Base-by-base conservation (phyloP, 2,888 invertebrate genomes). In the Coleophora flavipennella region DNA sequence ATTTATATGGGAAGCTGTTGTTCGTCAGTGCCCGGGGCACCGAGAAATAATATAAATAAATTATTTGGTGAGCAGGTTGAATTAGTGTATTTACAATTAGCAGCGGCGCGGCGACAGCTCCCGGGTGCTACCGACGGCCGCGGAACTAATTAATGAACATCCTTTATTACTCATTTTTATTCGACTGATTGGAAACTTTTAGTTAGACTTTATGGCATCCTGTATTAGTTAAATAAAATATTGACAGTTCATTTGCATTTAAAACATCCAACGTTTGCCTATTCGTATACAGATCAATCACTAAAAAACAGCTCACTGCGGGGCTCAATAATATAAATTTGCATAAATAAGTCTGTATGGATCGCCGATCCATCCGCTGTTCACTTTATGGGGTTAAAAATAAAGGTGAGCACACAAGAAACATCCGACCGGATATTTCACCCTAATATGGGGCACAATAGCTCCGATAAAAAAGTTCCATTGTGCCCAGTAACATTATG, bases 401-500 rank as follows among this genome's bases (percentile, higher is more conserved):
- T 77, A 79, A 80, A 79, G 75, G 74, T 73, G 69, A 80, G 69
- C 67, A 63, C 64, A 65, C 69, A 68, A 67, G 56, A 71, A 68
- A 79, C 76, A 81, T 83, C 83, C 83, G 83, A 78, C 79, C 79
- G 83, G 81, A 83, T 81, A 81, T 81, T 80, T 77, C 81, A 79
- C 81, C 81, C 81, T 63, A 73, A 68, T 67, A 62, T 67, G 66
- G 69, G 72, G 62, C 65, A 81, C 80, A 83, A 81, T 73, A 69
- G 71, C 51, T 57, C 68, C 38, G 61, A 68, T 79, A 83, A 81
- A 83, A 83, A 83, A 79, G 69, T 65, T 66, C 77, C 69, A 80
- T 84, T 83, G 80, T 81, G 69, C 63, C 64, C 69, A 69, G 73
- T 77, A 79, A 77, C 75, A 77, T 78, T 77, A 80, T 79, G 72